Base-by-base conservation (phyloP, 2,113 vertebrate genomes). In the Gulo gulo region DNA sequence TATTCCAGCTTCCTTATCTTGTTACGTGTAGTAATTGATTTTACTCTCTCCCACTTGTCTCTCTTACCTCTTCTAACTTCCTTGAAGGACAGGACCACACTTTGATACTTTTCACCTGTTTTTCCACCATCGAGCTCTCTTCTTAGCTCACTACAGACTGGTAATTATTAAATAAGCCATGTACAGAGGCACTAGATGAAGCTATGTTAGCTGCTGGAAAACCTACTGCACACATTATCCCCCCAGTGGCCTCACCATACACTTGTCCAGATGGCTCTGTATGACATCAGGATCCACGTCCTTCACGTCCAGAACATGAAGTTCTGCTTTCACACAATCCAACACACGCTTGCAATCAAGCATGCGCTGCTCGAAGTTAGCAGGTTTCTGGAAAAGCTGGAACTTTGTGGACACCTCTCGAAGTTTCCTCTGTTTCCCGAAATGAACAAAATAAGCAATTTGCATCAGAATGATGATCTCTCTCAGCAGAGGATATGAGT, bases 291-390 rank as follows among this genome's bases (percentile, higher is more conserved):
- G 99, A 8, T 99, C 99, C 47, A 99, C 98, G 21, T 99, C 99
- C 52, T 98, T 99, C 89, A 99, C 98, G 31, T 99, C 99, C 95
- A 99, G 98, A 45, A 99, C 97, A 10, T 99, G 99, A 73, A 99
- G 99, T 86, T 99, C 99, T 2, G 98, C 98, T 97, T 99, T 99
- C 94, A 99, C 99, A 1, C 99, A 98, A 4, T 99, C 99, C 95
- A 99, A 98, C 69, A 99, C 99, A 0, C 99, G 98, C 95, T 99
- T 99, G 95, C 99, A 99, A 96, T 99, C 99, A 92, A 99, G 93
- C 99, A 99, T 99, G 63, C 99, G 99, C 97, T 99, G 99, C 97
- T 99, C 99, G 97, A 99, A 99, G 98, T 99, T 99, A 5, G 99
- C 99, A 29, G 99, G 99, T 97, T 99, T 99, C 99, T 99, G 99